phyloP scores from a whole-genome alignment of 1,140 invertebrate species.

The Eupristina koningsbergeri region DNA sequence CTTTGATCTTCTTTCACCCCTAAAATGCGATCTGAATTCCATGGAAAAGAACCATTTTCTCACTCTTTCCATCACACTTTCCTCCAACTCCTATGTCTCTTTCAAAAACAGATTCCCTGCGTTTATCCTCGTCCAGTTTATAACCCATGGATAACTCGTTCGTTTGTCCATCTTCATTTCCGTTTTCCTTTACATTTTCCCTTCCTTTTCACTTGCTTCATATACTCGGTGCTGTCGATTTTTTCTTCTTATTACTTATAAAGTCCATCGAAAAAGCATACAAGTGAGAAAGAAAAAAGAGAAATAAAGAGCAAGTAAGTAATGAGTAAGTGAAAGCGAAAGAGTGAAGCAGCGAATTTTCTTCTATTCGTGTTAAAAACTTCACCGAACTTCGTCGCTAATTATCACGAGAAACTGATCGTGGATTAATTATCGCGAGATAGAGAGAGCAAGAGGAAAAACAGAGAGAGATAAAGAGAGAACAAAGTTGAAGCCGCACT shows the following conservation, averaged over 20 bases:
- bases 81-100: neutral
- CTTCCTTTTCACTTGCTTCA: neutral
- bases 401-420: slow-evolving; percentile 50
- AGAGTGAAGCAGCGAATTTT: slow-evolving; percentile 21
- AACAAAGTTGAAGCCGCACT: neutral
- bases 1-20: slow-evolving; percentile 45
- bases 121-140: neutral
- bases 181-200: neutral
- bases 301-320: neutral
- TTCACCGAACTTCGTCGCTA: slow-evolving; percentile 26
- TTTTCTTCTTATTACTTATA: slow-evolving; percentile 25
- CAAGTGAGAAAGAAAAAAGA: neutral
- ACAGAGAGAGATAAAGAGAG: no score
- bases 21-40: neutral
- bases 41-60: neutral
- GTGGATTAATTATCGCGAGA: slow-evolving; percentile 44
- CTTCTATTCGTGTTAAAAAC: slow-evolving; percentile 48
- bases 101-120: slow-evolving; percentile 25
- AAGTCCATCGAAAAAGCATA: neutral
- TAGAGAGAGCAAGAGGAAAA: no score
- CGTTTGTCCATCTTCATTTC: neutral
- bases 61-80: neutral
- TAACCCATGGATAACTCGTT: slow-evolving; percentile 31
- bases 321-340: neutral
- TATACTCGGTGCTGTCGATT: neutral